These are phyloP conservation scores for Rhynchomys soricoides DNA, from an alignment of 2,113 vertebrate species.

Conservation along the genomic window DNA sequence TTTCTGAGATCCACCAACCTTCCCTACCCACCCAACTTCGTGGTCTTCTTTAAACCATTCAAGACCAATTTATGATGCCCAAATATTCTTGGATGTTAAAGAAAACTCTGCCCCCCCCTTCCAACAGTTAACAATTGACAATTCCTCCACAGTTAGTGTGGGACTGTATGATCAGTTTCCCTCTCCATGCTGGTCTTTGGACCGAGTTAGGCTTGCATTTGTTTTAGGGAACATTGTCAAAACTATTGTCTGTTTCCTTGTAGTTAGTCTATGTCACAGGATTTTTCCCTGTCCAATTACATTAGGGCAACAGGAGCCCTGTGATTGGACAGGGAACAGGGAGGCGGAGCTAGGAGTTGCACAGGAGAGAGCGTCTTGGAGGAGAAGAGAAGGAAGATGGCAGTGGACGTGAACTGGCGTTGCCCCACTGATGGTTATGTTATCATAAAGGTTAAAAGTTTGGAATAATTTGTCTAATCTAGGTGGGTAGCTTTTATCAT, in stretches of 20 bases:
- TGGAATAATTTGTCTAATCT: too few relatives aligned
- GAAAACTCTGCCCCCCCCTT: neutral
- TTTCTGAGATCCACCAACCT: neutral
- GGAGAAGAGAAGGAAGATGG: too few relatives aligned
- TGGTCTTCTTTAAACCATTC: neutral
- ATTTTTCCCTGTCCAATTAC: too few relatives aligned
- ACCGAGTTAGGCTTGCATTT: neutral
- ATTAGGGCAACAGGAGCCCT: too few relatives aligned
- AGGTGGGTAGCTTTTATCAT: too few relatives aligned
- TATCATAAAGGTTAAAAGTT: too few relatives aligned
- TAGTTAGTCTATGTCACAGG: too few relatives aligned
- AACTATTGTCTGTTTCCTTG: neutral
- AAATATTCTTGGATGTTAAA: neutral
- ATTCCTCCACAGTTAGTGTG: neutral
- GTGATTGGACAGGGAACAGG: too few relatives aligned
- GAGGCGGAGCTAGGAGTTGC: too few relatives aligned
- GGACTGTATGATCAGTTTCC: neutral
- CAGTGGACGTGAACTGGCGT: too few relatives aligned
- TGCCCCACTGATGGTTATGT: too few relatives aligned
- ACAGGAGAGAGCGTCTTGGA: too few relatives aligned
- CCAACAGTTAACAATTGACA: neutral
- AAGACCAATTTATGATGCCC: neutral
- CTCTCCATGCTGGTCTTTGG: neutral
- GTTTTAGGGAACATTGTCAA: neutral
- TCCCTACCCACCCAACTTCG: neutral